Evolutionary conservation across 2,797 vertebrate genomes (phyloP), one percentile per base, ranked within the genome.

Genomic region (Distichodus sexfasciatus): DNA sequence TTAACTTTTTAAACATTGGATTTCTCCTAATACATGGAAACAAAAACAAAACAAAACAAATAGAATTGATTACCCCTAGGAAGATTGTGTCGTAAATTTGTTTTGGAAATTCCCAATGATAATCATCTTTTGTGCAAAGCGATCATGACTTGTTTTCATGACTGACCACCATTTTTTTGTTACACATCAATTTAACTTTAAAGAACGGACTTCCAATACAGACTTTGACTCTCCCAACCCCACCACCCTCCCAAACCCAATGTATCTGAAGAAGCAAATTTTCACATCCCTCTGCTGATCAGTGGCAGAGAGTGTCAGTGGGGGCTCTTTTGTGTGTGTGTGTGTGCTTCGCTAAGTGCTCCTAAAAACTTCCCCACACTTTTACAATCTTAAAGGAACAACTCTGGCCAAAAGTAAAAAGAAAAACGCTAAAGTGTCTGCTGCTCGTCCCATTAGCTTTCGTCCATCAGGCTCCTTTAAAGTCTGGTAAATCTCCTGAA

Each of bases 61-160:
- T 50, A 53, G 40, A 47, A 74, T 66, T 65, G 67, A 80, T 78
- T 74, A 79, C 77, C 53, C 68, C 76, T 74, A 75, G 66, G 69
- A 72, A 79, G 73, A 83, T 74, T 81, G 66, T 76, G 74, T 79
- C 77, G 66, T 67, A 71, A 78, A 62, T 71, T 70, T 54, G 29
- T 62, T 51, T 65, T 64, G 66, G 71, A 77, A 69, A 15, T 44
- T 74, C 59, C 62, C 65, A 63, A 63, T 76, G 80, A n/a, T n/a
- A n/a, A n/a, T n/a, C n/a, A 74, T 76, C 54, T 51, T 79, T 74
- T 85, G 82, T 82, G 84, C 82, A 85, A 83, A 84, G 69, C 74
- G 79, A 76, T 71, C 69, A 68, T 50, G 51, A 77, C 61, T n/a
- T 67, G 65, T 77, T 72, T 76, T 55, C 69, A 38, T 26, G 36